A percentile compares a stretch with the other conserved stretches of the same genome.
These are phyloP conservation scores for Chrysogorgia sp. DNA, from an alignment of 92 coral and sea anemone species.

Conservation along the genomic window DNA sequence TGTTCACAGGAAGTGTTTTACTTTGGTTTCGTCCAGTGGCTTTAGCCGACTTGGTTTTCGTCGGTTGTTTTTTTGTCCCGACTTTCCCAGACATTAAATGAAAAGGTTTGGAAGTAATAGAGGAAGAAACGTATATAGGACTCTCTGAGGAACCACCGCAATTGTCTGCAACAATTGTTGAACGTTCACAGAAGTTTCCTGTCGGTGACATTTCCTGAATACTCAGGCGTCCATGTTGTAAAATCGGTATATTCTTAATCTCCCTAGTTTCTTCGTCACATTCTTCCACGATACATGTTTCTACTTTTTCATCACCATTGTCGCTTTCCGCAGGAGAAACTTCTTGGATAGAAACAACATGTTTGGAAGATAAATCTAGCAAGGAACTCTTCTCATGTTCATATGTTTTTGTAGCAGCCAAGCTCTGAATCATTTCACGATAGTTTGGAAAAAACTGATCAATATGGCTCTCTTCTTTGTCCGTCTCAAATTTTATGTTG, in stretches of 20 bases:
- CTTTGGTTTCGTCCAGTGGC: conserved; percentile 15
- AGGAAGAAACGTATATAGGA: conserved; percentile 30
- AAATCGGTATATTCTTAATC: conserved; percentile 51
- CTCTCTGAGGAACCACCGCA: background rate
- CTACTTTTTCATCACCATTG: conserved; percentile 59
- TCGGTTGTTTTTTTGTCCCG: conserved; percentile 2
- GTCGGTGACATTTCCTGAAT: conserved; percentile 71
- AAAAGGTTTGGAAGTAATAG: conserved; percentile 32
- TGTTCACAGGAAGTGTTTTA: background rate
- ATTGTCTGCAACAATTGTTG: conserved; percentile 40
- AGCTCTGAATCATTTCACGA: conserved; percentile 80
- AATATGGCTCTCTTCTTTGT: conserved; percentile 23
- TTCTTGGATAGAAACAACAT: conserved; percentile 66
- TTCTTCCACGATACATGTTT: conserved; percentile 75
- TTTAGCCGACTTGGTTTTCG: conserved; percentile 3
- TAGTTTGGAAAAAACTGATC: conserved; percentile 72
- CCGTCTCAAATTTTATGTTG: background rate
- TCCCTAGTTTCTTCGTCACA: conserved; percentile 12
- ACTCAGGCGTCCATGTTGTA: conserved; percentile 74
- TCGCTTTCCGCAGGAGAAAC: conserved; percentile 40
- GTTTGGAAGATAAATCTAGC: background rate
- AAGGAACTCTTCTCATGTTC: background rate
- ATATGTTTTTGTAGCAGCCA: conserved; percentile 57
- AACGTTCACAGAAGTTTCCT: conserved; percentile 66
- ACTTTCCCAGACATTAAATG: conserved; percentile 4